These are phyloP conservation scores for Triops longicaudatus DNA, from an alignment of 1,140 invertebrate species.

Conservation along the genomic window DNA sequence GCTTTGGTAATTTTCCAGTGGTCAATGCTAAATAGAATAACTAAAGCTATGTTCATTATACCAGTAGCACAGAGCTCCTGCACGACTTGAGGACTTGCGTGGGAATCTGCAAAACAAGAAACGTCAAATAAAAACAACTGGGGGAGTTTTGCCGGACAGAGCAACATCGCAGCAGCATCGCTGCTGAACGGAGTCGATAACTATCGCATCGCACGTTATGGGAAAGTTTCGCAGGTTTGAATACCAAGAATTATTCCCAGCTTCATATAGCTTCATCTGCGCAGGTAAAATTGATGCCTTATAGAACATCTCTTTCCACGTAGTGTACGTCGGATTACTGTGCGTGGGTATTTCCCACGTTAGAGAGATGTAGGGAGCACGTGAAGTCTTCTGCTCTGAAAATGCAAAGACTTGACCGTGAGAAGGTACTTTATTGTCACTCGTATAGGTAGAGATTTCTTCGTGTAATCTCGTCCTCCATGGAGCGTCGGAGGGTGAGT, in stretches of 20 bases:
- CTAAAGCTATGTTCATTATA: not conserved
- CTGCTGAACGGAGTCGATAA: not conserved
- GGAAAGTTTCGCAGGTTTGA: not conserved
- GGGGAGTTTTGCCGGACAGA: not conserved
- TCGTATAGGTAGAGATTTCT: not conserved
- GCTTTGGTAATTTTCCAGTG: not conserved
- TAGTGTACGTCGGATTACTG: not conserved
- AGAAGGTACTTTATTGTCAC: conserved; percentile 13
- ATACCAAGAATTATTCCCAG: not conserved
- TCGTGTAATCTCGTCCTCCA: not conserved
- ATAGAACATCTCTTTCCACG: not conserved
- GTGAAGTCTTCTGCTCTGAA: not conserved
- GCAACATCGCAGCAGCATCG: not conserved
- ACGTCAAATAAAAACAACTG: not conserved
- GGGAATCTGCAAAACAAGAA: not conserved
- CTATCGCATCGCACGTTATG: not conserved
- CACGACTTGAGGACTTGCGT: not conserved
- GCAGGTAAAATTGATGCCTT: not conserved
- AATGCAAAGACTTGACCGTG: conserved; percentile 10
- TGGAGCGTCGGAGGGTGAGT: not conserved
- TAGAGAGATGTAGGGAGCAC: not conserved
- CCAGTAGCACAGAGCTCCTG: not conserved
- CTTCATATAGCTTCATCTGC: not conserved
- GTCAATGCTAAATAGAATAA: not conserved
- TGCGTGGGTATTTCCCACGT: not conserved